Base-by-base conservation (phyloP, 1,140 invertebrate species). In the Paraescarpia echinospica region DNA sequence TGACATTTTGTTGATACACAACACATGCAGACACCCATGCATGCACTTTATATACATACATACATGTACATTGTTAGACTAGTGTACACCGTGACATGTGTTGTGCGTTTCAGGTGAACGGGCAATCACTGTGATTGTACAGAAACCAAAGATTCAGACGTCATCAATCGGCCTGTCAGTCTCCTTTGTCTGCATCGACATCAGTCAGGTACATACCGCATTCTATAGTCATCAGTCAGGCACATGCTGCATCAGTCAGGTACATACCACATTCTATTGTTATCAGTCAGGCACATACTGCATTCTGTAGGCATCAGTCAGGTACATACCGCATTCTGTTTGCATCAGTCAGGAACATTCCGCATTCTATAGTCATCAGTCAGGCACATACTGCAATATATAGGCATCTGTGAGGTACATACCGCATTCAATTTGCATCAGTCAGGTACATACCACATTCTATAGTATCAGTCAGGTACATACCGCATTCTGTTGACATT, bases 141-240 rank as follows among this genome's bases (percentile, higher is more conserved):
- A 96, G 90, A 95, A 96, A 92, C 96, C 96, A 89, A 95, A 94
- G 41, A 94, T 94, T 34, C 97, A 98, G 94, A 98, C 98, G 48
- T 97, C 98, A 59, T 97, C 98, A 92, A 96, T 97, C 89, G 98
- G 98, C 34, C 97, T 97, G 33, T 97, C 97, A 4, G 97, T 98
- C 0, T 97, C 97, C 94, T 98, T 98, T 94, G 97, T 97, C 92
- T 99, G 99, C 95, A 96, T 97, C 59, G 98, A 96, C 93, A 96
- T 96, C 94, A 97, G 96, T 93, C 94, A 96, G 94, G 96, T 96
- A 41, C 22, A 4, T 35, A 90, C 33, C 89, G 2, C 59, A 31
- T 31, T 33, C 33, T 35, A 4, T 41, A 41, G 41, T 4, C 41
- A 41, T 41, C 41, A 41, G 41, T 41, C 41, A 41, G 41, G 12